phyloP scores from a whole-genome alignment of 1,140 invertebrate species.

The Pseudoatta argentina region DNA sequence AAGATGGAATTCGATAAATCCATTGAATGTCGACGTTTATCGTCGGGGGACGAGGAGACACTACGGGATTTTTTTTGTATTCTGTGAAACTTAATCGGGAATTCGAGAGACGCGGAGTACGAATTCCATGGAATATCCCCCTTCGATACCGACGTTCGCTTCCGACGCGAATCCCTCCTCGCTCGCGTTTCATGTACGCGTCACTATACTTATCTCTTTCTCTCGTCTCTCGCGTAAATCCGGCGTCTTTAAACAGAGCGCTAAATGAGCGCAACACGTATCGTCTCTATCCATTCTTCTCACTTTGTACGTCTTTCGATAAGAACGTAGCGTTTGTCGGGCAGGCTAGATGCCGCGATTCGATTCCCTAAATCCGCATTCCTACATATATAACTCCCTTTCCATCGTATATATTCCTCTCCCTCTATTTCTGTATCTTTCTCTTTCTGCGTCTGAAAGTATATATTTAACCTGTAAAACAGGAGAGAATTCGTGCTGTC shows the following conservation, averaged over 20 bases:
- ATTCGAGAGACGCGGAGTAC: conserved; percentile 31
- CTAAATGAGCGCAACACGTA: background rate
- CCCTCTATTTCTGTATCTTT: background rate
- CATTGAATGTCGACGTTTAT: conserved; percentile 20
- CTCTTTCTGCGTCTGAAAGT: conserved; percentile 42
- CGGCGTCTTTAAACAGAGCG: conserved; percentile 29
- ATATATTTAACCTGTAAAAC: conserved; percentile 57
- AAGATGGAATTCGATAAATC: background rate
- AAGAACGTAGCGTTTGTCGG: conserved; percentile 65
- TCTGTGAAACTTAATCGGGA: conserved; percentile 55
- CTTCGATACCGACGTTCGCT: conserved; percentile 12
- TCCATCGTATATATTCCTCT: conserved; percentile 47
- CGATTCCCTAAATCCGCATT: conserved; percentile 38
- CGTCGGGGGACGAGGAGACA: background rate
- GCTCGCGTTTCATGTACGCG: conserved; percentile 13
- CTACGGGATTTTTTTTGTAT: conserved; percentile 6
- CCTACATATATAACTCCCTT: background rate
- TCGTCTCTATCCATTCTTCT: conserved; percentile 57
- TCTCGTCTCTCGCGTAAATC: conserved; percentile 36
- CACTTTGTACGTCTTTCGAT: conserved; percentile 75
- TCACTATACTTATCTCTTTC: background rate
- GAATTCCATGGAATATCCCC: conserved; percentile 2
- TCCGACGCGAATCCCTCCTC: conserved; percentile 4
- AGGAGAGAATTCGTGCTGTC: conserved; percentile 39
- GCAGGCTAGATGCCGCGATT: conserved; percentile 53